Evolutionary conservation across 2,888 invertebrate genomes (phyloP), one percentile per base, ranked within the genome.

Genomic region (Drosophila kanekoi): DNA sequence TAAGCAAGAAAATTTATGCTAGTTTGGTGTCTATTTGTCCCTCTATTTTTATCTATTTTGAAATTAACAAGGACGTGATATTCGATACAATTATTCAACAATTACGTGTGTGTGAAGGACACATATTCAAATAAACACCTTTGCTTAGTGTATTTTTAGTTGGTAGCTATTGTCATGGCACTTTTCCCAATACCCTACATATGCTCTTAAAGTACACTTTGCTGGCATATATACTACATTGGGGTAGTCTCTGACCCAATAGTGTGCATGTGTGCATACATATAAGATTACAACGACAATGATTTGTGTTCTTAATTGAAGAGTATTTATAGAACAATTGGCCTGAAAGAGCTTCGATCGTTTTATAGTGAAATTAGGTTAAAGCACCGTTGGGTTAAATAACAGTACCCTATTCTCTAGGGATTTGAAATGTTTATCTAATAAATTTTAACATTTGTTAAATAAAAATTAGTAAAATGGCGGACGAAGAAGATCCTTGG

Each of bases 401-500:
- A 54, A 16, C n/a, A n/a, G n/a, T n/a, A n/a, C n/a, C n/a, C n/a
- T n/a, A n/a, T n/a, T n/a, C n/a, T n/a, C n/a, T n/a, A n/a, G n/a
- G n/a, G n/a, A n/a, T n/a, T n/a, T n/a, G n/a, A n/a, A n/a, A n/a
- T n/a, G n/a, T n/a, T n/a, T n/a, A n/a, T n/a, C n/a, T n/a, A n/a
- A n/a, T n/a, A n/a, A n/a, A n/a, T n/a, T n/a, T n/a, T n/a, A n/a
- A n/a, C n/a, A n/a, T n/a, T n/a, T n/a, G n/a, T n/a, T 62, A 14
- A 11, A 8, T 47, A 47, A 9, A 5, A 11, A 14, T 20, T 48
- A 75, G 71, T 58, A 84, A 73, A 82, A 92, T 92, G 92, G 92
- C 87, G 74, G 93, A 92, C 71, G 94, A 94, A 92, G 94, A 93
- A 75, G 93, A 93, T 90, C 93, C 94, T 91, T 93, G 93, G 93